phyloP scores from a whole-genome alignment of 2,113 vertebrate genomes.

The Myxocyprinus asiaticus region DNA sequence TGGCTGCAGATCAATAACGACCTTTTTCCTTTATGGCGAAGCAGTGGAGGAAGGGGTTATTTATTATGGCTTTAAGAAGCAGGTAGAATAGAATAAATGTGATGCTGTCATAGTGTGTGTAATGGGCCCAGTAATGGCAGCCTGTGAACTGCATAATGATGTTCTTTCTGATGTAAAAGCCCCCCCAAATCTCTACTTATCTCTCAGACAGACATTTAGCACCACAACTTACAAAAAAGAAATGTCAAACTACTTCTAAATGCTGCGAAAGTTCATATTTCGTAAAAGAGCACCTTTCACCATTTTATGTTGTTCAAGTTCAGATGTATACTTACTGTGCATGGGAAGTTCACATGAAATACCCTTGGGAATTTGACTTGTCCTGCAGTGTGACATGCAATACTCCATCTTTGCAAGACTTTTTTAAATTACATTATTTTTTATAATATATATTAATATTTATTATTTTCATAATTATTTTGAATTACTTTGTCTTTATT shows the following conservation, averaged over 20 bases:
- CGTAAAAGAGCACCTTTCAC: too few relatives aligned
- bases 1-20: conserved; percentile 69
- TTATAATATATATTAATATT: too few relatives aligned
- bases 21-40: conserved; percentile 68
- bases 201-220: conserved; percentile 2
- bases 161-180: conserved; percentile 50
- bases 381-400: too few relatives aligned
- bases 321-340: background rate
- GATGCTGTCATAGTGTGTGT: conserved; percentile 76
- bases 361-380: too few relatives aligned
- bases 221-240: background rate
- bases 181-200: conserved; percentile 1
- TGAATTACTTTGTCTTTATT: too few relatives aligned
- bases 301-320: too few relatives aligned
- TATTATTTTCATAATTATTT: too few relatives aligned
- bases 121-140: conserved; percentile 80
- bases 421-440: too few relatives aligned
- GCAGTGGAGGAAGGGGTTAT: conserved; percentile 67
- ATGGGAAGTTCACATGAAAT: background rate
- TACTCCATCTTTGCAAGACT: too few relatives aligned
- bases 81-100: conserved; percentile 78
- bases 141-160: conserved; percentile 71
- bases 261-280: conserved; percentile 6
- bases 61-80: conserved; percentile 75
- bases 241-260: too few relatives aligned